Evolutionary conservation across 1,140 invertebrate species (phyloP).

Genomic region (Battus philenor): DNA sequence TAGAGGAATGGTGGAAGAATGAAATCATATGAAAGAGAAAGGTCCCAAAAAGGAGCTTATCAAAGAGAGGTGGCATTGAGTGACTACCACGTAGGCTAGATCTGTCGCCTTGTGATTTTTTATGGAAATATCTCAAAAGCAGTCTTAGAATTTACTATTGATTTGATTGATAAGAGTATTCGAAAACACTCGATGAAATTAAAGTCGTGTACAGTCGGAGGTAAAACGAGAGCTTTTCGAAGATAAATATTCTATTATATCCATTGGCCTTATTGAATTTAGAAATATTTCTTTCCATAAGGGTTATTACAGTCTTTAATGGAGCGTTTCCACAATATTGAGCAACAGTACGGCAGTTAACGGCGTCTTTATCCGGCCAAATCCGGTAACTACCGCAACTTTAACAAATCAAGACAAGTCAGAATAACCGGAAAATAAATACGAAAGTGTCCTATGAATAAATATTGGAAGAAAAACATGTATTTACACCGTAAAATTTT

Average conservation of each 20-base stretch:
- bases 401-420: slow-evolving; percentile 14
- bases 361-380: slow-evolving; percentile 7
- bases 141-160: too few relatives aligned
- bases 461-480: not conserved
- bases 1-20: too few relatives aligned
- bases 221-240: too few relatives aligned
- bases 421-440: not conserved
- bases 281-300: slow-evolving; percentile 2
- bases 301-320: slow-evolving; percentile 11
- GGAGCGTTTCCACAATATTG: slow-evolving; percentile 1
- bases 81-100: too few relatives aligned
- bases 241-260: not conserved
- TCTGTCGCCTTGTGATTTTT: too few relatives aligned
- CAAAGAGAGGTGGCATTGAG: too few relatives aligned
- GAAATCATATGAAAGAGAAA: too few relatives aligned
- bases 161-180: too few relatives aligned
- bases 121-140: too few relatives aligned
- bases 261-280: not conserved
- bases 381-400: slow-evolving; percentile 10
- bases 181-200: too few relatives aligned
- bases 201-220: too few relatives aligned
- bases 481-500: not conserved
- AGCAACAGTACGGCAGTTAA: slow-evolving; percentile 4
- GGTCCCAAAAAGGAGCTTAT: too few relatives aligned
- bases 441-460: not conserved